phyloP scores from a whole-genome alignment of 2,113 vertebrate species.

The Theropithecus gelada region DNA sequence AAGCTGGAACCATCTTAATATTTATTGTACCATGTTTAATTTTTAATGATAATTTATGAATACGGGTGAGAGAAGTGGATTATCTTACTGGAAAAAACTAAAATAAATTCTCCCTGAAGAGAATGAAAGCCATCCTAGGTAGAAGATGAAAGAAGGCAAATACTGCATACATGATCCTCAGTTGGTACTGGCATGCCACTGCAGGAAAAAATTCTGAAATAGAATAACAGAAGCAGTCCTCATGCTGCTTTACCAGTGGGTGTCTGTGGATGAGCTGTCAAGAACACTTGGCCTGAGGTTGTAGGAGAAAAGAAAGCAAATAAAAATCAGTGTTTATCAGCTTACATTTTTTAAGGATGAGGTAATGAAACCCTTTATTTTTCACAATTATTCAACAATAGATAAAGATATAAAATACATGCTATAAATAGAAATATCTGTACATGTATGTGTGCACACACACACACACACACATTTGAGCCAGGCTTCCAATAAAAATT shows the following conservation, averaged over 20 bases:
- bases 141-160: background rate
- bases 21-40: background rate
- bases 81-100: background rate
- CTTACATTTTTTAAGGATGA: background rate
- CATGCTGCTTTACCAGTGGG: background rate
- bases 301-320: constrained; percentile 53
- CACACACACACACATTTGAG: background rate
- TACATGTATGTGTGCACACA: background rate
- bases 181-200: background rate
- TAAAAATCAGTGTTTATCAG: background rate
- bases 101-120: background rate
- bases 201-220: background rate
- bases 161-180: background rate
- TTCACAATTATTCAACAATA: background rate
- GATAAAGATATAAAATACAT: background rate
- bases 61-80: background rate
- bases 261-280: constrained; percentile 20
- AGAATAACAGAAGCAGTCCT: background rate
- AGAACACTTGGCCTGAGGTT: constrained; percentile 44
- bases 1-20: background rate
- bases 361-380: background rate
- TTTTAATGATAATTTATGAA: background rate
- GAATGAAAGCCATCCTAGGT: background rate
- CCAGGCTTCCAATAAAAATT: background rate
- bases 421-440: background rate